Evolutionary conservation across 2,113 vertebrate genomes (phyloP).

Genomic region (Psammodynastes pulverulentus): DNA sequence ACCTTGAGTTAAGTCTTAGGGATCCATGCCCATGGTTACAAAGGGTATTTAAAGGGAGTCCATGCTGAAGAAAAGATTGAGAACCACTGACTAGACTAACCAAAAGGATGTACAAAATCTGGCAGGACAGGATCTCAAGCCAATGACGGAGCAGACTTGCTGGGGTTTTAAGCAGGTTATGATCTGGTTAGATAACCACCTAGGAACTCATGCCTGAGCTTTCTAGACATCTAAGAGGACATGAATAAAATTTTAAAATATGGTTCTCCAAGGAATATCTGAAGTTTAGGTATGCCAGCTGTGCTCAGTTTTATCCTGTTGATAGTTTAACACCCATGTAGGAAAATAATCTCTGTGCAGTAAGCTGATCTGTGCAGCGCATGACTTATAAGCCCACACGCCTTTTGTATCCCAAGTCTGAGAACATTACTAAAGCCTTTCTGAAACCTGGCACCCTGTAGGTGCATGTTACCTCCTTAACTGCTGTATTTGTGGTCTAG

Average conservation of each 20-base stretch:
- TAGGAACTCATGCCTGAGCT: not conserved
- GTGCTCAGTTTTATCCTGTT: not conserved
- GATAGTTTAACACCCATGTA: not conserved
- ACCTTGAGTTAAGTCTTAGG: not conserved
- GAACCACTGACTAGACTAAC: not conserved
- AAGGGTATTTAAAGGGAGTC: not conserved
- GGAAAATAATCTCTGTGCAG: too few species aligned
- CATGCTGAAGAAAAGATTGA: not conserved
- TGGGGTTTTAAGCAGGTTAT: too few species aligned
- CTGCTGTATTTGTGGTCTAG: not conserved
- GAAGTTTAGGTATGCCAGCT: not conserved
- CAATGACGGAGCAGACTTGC: not conserved
- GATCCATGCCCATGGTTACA: not conserved
- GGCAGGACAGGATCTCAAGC: not conserved
- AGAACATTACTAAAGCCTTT: not conserved
- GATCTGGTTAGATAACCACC: not conserved
- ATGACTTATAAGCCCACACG: not conserved
- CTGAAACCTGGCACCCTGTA: not conserved
- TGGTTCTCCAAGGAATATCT: not conserved
- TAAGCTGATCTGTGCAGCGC: too few species aligned
- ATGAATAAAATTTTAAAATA: not conserved
- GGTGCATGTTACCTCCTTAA: not conserved
- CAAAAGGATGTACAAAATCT: not conserved
- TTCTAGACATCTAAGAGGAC: not conserved
- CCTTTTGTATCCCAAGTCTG: not conserved